Evolutionary conservation across 2,113 vertebrate genomes (phyloP).

Genomic region (Chaetorhynchus papuensis): DNA sequence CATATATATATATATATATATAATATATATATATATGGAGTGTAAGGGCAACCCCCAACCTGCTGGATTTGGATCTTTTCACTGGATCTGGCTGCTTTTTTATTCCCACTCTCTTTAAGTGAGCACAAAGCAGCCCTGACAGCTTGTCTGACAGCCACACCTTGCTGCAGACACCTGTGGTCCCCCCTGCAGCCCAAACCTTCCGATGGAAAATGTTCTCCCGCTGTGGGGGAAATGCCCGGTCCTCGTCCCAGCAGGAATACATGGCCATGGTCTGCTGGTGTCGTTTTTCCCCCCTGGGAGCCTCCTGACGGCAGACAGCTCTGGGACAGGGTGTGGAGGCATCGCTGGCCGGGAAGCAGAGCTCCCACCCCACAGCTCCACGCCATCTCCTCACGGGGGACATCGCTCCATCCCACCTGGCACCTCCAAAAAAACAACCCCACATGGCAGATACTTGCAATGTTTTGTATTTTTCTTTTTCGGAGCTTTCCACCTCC

Average conservation of each 20-base stretch:
- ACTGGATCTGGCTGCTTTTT: not conserved
- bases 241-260: not conserved
- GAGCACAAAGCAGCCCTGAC: not conserved
- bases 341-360: rapidly evolving
- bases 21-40: no score
- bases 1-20: no score
- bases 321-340: rapidly evolving
- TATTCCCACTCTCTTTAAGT: not conserved
- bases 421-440: not conserved
- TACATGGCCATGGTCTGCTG: rapidly evolving
- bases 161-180: not conserved
- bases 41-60: not conserved
- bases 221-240: rapidly evolving
- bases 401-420: rapidly evolving
- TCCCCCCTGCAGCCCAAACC: not conserved
- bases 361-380: not conserved
- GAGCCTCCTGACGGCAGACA: not conserved
- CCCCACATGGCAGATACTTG: not conserved
- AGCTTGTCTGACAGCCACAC: not conserved
- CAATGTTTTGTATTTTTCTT: not conserved
- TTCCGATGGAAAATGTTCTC: not conserved
- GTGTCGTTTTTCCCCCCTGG: not conserved
- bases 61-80: not conserved
- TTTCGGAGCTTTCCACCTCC: not conserved
- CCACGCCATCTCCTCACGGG: rapidly evolving